Percentiles rank a stretch among this genome's conserved stretches.
These are phyloP conservation scores for Callosobruchus maculatus DNA, from an alignment of 2,888 invertebrate species.

Conservation along the genomic window DNA sequence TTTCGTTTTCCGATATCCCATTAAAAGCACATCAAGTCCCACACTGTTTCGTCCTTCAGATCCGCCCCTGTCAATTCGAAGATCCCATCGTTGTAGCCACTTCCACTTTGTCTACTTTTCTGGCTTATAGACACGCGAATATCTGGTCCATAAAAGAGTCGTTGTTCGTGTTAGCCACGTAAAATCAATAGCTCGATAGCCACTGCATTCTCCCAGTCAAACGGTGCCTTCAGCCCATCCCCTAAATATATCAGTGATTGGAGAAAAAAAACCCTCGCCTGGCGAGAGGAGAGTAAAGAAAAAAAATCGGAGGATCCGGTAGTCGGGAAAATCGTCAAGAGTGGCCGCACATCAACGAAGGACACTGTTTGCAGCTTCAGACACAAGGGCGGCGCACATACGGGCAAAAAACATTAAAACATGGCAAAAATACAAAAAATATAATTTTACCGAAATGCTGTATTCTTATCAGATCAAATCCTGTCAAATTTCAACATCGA, in stretches of 20 bases:
- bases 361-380: background rate
- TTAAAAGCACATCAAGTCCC: no score
- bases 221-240: background rate
- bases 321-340: background rate
- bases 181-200: background rate
- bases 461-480: no score
- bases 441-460: no score
- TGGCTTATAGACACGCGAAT: background rate
- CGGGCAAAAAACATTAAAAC: no score
- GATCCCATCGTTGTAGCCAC: background rate
- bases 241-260: background rate
- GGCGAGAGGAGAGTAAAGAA: background rate
- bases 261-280: background rate
- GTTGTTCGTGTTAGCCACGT: background rate
- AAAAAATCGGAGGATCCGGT: background rate
- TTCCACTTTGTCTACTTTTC: background rate
- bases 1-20: no score
- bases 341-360: background rate
- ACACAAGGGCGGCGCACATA: no score
- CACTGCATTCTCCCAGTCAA: background rate
- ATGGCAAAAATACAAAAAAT: no score
- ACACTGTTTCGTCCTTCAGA: background rate
- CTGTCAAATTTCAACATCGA: no score
- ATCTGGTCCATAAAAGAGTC: background rate
- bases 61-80: background rate